Evolutionary conservation across 2,888 invertebrate genomes (phyloP), one percentile per base, ranked within the genome.

Genomic region (Vandiemenella viatica): DNA sequence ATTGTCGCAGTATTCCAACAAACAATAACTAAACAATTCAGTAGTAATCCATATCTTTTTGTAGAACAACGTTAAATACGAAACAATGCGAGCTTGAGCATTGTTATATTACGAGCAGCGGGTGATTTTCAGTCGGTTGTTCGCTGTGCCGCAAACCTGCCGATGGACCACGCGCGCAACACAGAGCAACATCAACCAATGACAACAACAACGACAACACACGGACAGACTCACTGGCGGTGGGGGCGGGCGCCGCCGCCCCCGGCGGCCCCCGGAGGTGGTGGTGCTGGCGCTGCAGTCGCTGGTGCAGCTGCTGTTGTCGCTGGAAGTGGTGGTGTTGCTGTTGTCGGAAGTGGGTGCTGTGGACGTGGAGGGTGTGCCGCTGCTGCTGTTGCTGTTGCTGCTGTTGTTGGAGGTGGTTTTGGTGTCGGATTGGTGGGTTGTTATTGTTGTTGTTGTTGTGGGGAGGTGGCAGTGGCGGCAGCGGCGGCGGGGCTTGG

Each of bases 361-460:
- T 62, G 55, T 19, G 64, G 46, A 7, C 62, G 52, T 37, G 61
- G 38, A 23, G 61, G 51, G 6, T 62, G 46, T 8, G 65, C 56
- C 20, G 70, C 60, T 17, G 65, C 53, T 40, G 66, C 56, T 4
- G 64, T 49, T 5, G 63, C 56, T 50, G 8, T n/a, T n/a, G n/a
- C n/a, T n/a, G n/a, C n/a, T 26, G 55, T 40, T 38, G 64, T 49
- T n/a, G 65, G 63, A 0, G 75, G 65, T 2, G 75, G 65, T 19
- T 73, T 68, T 3, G 73, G 65, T 1, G n/a, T n/a, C n/a, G n/a
- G n/a, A n/a, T n/a, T 73, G 63, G n/a, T 72, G 61, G 0, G 72
- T 63, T 23, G 70, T 67, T 21, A 69, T 65, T 1, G 68, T 60
- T 3, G 65, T n/a, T n/a, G n/a, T n/a, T n/a, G n/a, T n/a, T n/a